Base-by-base conservation (phyloP, 2,888 invertebrate species). In the Patella pellucida region DNA sequence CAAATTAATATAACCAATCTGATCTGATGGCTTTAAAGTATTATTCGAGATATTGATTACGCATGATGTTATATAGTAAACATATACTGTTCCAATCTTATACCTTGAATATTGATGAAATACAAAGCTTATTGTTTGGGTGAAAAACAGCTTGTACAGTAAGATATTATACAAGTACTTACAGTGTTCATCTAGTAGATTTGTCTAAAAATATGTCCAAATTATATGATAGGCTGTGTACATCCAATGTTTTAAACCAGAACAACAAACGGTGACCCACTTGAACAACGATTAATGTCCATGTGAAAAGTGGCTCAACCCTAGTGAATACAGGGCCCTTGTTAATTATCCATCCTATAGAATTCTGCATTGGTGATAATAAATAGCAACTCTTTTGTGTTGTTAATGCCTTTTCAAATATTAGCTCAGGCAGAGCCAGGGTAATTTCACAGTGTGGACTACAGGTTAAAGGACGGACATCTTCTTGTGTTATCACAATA, bases 331-430 rank as follows among this genome's bases (percentile, higher is more conserved):
- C 74, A 52, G 69, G 51, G 52, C 31, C 50, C 19, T 41, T 62
- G 76, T 74, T 76, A 76, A 76, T 76, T 73, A 73, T 68, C 73
- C 78, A 78, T 78, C 78, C 76, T 75, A 72, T 71, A 78, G 75
- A 78, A 78, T 54, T 75, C 75, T n/a, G 73, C 71, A 74, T 50
- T 74, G 74, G 74, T 56, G 73, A 76, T 78, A 78, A 76, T 76
- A 78, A 76, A 76, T 74, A 76, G 74, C 69, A 76, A 62, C 72
- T 52, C 76, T 76, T 78, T 73, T 74, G 76, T 78, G 73, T 69
- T 71, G 27, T 68, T 72, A 72, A 78, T 72, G 76, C 78, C 75
- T 75, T 71, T 73, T 75, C 78, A 78, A 78, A 76, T 76, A 78
- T 72, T 78, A 75, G 76, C 75, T 51, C 73, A 71, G 73, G 71